Evolutionary conservation across 2,888 invertebrate genomes (phyloP), one percentile per base, ranked within the genome.

Genomic region (Petrolisthes cinctipes): DNA sequence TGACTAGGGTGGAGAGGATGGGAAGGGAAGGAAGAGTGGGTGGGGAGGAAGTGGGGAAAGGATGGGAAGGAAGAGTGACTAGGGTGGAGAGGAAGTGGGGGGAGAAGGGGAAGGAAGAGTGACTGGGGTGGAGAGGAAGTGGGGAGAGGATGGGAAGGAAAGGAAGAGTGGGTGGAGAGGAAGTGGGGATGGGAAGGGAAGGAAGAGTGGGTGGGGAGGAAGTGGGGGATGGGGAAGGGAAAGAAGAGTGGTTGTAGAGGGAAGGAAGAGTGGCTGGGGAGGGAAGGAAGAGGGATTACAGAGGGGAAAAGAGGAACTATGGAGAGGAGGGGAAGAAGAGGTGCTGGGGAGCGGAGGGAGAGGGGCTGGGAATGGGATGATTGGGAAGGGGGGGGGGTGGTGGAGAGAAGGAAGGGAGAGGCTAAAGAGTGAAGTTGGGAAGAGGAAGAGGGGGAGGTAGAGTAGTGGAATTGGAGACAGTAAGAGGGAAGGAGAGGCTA

Each of bases 161-260:
- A n/a, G n/a, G 71, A 71, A 5, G 71, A 71, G n/a, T 7, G 71
- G 71, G 71, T 7, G 71, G n/a, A 71, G 71, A 17, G 71, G 71
- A 71, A n/a, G n/a, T 7, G n/a, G n/a, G 71, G 71, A n/a, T 71
- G 71, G 71, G n/a, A 17, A 71, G 71, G n/a, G 71, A 71, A 5
- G n/a, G n/a, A n/a, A 71, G 37, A 11, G n/a, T 71, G 71, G n/a
- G 7, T 11, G n/a, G 71, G 71, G n/a, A 71, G 71, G n/a, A n/a
- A 14, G 61, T 61, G 73, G n/a, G n/a, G 6, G 23, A 6, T 6
- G n/a, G n/a, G 23, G 73, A 73, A 23, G 9, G 7, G 23, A 61
- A 20, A 4, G 71, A 2, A 11, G 71, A 71, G 71, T 14, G 6
- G 20, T 17, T 71, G 20, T n/a, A 0, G n/a, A n/a, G 71, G 20